Evolutionary conservation across 1,140 invertebrate species (phyloP), one percentile per base, ranked within the genome.

Genomic region (Tetragonula clypearis): DNA sequence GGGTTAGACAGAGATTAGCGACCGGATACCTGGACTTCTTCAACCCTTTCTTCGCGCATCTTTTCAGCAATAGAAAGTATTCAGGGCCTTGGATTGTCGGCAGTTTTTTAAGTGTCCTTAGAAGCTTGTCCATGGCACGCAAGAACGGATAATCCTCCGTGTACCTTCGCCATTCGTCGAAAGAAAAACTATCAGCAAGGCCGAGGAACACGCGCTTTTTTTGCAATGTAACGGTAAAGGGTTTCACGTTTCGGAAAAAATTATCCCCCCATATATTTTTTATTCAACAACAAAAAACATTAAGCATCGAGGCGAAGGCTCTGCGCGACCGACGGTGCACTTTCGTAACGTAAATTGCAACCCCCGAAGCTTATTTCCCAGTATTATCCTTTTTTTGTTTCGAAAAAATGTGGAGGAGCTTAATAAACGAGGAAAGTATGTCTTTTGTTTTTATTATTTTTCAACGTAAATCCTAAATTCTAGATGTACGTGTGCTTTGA

Each of bases 1-100:
- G 60, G 79, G 19, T 41, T 4, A 23, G 15, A 41, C 30, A 26
- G n/a, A 82, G 79, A 90, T 90, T 87, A 87, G 79, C 41, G 77
- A 9, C 12, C 4, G 35, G 49, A 15, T 86, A 88, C 88, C 84
- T 88, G 75, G n/a, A 4, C 65, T 83, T 85, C 86, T 86, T 86
- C 85, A 85, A 83, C 80, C 72, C 77, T 88, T 84, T 88, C 68
- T 83, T 82, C 56, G 14, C 5, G 17, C 1, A 53, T 49, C 68
- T n/a, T 74, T 41, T 68, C 71, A 66, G 3, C 30, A 76, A 79
- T 65, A 6, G 65, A 78, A 80, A 89, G 53, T 69, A 73, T 85
- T 83, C 66, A 83, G 30, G 53, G 23, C 21, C 23, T 19, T 19
- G 60, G 15, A 80, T 87, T 85, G 69, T 86, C 66, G 21, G n/a